Conservation (phyloP, 1,140 invertebrate genomes). For the Drosophila pruinosa region DNA sequence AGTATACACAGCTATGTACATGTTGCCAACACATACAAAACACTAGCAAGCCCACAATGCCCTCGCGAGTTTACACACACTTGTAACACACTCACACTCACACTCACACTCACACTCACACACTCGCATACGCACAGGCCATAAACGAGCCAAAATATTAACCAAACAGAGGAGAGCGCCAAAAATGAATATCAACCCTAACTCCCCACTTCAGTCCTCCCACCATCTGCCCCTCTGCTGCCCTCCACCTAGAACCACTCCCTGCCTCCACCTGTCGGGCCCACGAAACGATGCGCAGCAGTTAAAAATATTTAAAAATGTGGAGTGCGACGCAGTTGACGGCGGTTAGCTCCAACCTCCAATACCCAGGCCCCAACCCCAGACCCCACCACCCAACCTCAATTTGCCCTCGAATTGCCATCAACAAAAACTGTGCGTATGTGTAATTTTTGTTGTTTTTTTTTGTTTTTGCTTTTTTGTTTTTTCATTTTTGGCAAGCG, state of each 20-base stretch:
- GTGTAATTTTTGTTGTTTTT: constrained; percentile 26
- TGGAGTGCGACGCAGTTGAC: constrained; percentile 45
- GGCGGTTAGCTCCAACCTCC: constrained; percentile 11
- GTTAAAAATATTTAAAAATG: constrained; percentile 79
- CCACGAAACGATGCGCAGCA: constrained; percentile 54
- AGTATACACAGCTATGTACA: constrained; percentile 2
- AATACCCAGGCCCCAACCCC: background rate
- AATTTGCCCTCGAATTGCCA: background rate
- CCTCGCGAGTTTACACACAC: constrained; percentile 17
- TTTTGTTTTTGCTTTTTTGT: constrained; percentile 1
- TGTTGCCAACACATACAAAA: constrained; percentile 22
- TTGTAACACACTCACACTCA: background rate
- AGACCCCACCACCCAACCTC: background rate
- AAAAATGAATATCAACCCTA: constrained; percentile 50
- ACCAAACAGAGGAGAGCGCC: constrained; percentile 70
- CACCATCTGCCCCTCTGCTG: background rate
- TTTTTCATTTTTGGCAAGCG: background rate
- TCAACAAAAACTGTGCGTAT: constrained; percentile 40
- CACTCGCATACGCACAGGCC: constrained; percentile 23
- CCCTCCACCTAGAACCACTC: background rate
- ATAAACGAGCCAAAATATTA: constrained; percentile 68
- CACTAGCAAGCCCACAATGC: constrained; percentile 47
- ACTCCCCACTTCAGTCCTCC: background rate
- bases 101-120: constrained; percentile 14
- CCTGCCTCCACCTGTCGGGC: no score